Conservation (phyloP, 2,888 invertebrate genomes). For the Junonia oenone region DNA sequence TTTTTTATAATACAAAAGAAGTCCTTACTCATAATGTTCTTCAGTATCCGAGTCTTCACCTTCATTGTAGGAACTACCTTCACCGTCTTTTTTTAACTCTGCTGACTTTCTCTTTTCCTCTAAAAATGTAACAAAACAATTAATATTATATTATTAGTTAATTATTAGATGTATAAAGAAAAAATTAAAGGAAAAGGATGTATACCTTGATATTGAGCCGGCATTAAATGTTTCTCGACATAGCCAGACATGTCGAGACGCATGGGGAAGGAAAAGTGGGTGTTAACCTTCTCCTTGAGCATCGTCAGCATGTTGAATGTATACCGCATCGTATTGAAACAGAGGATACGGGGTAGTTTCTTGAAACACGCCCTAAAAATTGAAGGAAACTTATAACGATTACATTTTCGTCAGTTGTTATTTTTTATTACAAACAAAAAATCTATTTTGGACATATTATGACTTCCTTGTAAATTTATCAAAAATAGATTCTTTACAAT, state of each 20-base stretch:
- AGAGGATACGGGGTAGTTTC: constrained; percentile 93
- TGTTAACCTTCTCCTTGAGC: constrained; percentile 98
- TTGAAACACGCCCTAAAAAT: constrained; percentile 91
- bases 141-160: too few species aligned
- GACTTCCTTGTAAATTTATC: too few species aligned
- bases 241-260: constrained; percentile 96
- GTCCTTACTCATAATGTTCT: constrained; percentile 86
- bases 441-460: too few species aligned
- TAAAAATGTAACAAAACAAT: too few species aligned
- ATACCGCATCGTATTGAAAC: constrained; percentile 98
- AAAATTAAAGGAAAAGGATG: too few species aligned
- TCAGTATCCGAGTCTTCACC: constrained; percentile 76
- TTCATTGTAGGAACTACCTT: constrained; percentile 59
- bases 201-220: constrained; percentile 91
- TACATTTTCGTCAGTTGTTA: not conserved
- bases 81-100: constrained; percentile 60
- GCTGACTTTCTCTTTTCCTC: constrained; percentile 82
- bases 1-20: not conserved
- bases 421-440: too few species aligned
- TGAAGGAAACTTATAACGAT: constrained; percentile 10
- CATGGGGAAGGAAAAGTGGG: constrained; percentile 97
- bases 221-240: constrained; percentile 95
- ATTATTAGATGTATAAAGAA: too few species aligned
- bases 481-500: too few species aligned
- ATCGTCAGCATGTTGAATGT: constrained; percentile 98